These are phyloP conservation scores for Pterois miles DNA, from an alignment of 2,797 vertebrate genomes.

Conservation along the genomic window DNA sequence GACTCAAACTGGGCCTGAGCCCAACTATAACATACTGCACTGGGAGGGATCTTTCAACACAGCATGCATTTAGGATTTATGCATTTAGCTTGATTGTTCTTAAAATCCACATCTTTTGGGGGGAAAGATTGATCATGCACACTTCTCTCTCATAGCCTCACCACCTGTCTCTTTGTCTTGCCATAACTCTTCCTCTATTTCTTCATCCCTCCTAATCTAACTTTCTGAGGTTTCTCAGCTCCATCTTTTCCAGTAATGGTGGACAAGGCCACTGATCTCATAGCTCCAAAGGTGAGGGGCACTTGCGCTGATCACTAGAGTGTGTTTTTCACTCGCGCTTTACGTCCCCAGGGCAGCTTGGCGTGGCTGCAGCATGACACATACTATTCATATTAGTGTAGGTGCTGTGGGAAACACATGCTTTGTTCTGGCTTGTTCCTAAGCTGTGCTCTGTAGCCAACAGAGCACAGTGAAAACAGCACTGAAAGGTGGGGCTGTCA, in stretches of 20 bases:
- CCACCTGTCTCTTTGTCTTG: constrained; percentile 1
- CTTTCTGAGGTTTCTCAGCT: neutral
- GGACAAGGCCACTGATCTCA: constrained; percentile 37
- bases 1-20: constrained; percentile 41
- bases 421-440: constrained; percentile 68
- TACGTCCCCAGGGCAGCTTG: constrained; percentile 29
- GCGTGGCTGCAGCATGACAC: constrained; percentile 28
- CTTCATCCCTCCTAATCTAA: neutral
- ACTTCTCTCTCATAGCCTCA: neutral
- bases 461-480: constrained; percentile 25
- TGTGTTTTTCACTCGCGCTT: constrained; percentile 39
- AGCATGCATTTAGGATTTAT: constrained; percentile 17
- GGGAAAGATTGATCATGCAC: no score
- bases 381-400: constrained; percentile 36
- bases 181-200: neutral
- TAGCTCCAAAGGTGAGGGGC: constrained; percentile 1
- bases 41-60: constrained; percentile 19
- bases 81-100: constrained; percentile 39
- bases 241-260: neutral
- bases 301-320: constrained; percentile 18
- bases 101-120: constrained; percentile 15
- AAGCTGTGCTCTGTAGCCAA: constrained; percentile 14
- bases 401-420: constrained; percentile 62
- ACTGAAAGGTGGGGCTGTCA: constrained; percentile 16
- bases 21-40: constrained; percentile 49